phyloP scores from a whole-genome alignment of 2,888 invertebrate genomes.

The Aporophyla nigra region DNA sequence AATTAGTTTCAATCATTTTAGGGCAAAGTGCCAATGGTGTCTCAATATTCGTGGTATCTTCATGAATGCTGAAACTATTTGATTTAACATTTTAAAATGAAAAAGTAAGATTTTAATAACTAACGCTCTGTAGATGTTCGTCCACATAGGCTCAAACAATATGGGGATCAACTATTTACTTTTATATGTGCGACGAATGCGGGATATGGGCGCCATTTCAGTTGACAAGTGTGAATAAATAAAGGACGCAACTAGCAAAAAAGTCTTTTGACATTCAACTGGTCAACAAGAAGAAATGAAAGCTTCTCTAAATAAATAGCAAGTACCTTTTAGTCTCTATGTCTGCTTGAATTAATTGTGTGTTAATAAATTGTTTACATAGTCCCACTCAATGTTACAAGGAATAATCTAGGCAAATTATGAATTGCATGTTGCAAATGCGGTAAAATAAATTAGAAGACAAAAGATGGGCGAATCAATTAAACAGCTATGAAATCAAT shows the following conservation, averaged over 20 bases:
- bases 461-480: neutral
- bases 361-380: neutral
- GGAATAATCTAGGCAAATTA: neutral
- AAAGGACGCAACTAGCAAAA: neutral
- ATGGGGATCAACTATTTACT: neutral
- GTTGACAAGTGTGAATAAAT: neutral
- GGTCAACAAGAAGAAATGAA: conserved; percentile 9
- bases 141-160: neutral
- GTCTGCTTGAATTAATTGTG: neutral
- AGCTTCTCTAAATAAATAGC: neutral
- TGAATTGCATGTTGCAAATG: neutral
- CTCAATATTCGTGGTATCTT: conserved; percentile 10
- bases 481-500: conserved; percentile 24
- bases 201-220: neutral
- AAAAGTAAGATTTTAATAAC: neutral
- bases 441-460: neutral
- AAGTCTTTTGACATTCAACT: neutral
- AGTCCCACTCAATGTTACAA: neutral
- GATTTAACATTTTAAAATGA: neutral
- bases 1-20: conserved; percentile 25
- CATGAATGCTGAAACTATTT: conserved; percentile 7
- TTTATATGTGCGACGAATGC: conserved; percentile 2
- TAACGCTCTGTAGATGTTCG: neutral
- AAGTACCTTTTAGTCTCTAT: neutral
- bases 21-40: conserved; percentile 27